Evolutionary conservation across 92 coral and sea anemone species (phyloP), one percentile per base, ranked within the genome.

Genomic region (Phymanthus crucifer): DNA sequence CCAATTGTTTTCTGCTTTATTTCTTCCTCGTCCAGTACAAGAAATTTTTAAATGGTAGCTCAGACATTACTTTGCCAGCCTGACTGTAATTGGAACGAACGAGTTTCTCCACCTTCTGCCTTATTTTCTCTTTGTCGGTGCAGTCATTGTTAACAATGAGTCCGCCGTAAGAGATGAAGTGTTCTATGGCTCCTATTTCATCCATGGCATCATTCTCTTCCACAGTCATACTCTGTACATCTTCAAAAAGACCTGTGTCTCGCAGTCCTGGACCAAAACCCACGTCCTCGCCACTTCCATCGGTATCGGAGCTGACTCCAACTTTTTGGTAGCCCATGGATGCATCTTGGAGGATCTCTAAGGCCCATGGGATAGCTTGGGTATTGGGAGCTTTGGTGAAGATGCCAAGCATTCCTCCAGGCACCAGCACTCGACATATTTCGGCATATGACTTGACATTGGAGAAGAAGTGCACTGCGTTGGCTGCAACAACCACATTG

Each of bases 391-490:
- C 8, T 13, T 40, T 64, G 65, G 2, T 31, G 12, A 61, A 32
- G 40, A 56, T 0, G 11, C 81, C 81, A 13, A 58, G 1, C 40
- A 64, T 67, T 26, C 72, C 72, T 23, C 72, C 81, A 19, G 81
- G 72, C 1, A 58, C 72, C 48, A 77, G n/a, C 26, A 77, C 81
- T 24, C 72, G 81, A 32, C 70, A 6, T 10, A 77, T 77, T 77
- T 77, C 72, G 16, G 81, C 48, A 40, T 11, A 77, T 17, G 81
- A 56, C 48, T 77, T 43, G 21, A 18, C 19, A 21, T 34, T 77
- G 12, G 72, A 56, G 29, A 77, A 32, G 18, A 7, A 77, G 19
- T 77, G 81, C 21, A 65, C 13, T 19, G 72, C 81, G 36, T 34
- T 31, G 17, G 29, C 47, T 6, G 72, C 48, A 9, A 58, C 72